A percentile compares a stretch with the other conserved stretches of the same genome.
Evolutionary conservation across 2,797 vertebrate genomes (phyloP).

Genomic region (Leucoraja ocellata): DNA sequence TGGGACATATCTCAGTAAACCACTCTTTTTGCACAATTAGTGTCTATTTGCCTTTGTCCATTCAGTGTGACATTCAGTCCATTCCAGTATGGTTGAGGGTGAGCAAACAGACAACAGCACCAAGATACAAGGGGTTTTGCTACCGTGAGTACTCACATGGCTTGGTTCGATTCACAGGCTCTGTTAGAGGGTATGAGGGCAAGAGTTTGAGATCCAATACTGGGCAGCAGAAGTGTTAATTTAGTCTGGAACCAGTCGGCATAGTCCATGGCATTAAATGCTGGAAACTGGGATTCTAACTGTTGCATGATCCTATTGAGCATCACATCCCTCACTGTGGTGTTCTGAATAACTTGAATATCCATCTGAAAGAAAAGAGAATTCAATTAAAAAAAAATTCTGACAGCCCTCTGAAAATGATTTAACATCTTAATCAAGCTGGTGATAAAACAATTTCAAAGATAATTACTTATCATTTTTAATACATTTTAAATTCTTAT

Average conservation of each 20-base stretch:
- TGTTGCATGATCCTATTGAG: background rate
- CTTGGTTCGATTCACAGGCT: background rate
- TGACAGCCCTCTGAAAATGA: background rate
- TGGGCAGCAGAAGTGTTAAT: slow-evolving; percentile 42
- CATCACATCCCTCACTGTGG: background rate
- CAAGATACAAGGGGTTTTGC: no score
- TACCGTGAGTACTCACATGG: background rate
- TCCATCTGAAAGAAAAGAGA: slow-evolving; percentile 20
- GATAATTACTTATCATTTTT: no score
- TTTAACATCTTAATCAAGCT: background rate
- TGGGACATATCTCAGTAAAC: no score
- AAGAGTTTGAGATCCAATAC: background rate
- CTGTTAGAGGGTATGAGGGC: background rate
- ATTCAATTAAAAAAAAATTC: background rate
- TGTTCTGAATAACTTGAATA: background rate
- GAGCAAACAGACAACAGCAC: no score
- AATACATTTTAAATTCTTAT: background rate
- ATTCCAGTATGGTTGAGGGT: background rate
- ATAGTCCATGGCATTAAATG: slow-evolving; percentile 30
- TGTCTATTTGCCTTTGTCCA: background rate
- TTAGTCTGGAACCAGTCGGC: slow-evolving; percentile 41
- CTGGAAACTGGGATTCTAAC: background rate
- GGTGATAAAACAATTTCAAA: background rate
- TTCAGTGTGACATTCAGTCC: background rate
- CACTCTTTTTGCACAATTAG: background rate